Conservation (phyloP, 1,140 invertebrate genomes). For the Macrobrachium rosenbergii region DNA sequence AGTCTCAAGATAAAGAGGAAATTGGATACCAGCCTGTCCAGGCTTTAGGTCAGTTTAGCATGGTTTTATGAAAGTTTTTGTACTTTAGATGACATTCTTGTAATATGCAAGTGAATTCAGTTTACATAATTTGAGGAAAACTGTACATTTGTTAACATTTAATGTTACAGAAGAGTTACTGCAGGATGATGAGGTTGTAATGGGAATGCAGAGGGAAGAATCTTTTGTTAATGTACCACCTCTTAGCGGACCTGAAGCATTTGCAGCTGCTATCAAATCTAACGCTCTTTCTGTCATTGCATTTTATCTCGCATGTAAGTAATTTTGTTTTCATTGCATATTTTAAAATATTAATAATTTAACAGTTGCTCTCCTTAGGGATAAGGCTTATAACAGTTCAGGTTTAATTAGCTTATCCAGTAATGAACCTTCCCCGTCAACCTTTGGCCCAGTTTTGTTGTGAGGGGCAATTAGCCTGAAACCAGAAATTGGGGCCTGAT, state of each 20-base stretch:
- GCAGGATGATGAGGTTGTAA: constrained; percentile 41
- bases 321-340: too few species aligned
- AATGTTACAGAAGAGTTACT: constrained; percentile 29
- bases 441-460: too few species aligned
- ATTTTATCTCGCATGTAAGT: constrained; percentile 33
- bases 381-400: too few species aligned
- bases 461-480: too few species aligned
- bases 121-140: neutral
- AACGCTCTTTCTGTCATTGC: constrained; percentile 30
- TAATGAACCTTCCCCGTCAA: too few species aligned
- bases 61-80: neutral
- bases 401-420: too few species aligned
- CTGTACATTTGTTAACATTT: neutral
- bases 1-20: constrained; percentile 14
- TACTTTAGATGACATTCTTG: neutral
- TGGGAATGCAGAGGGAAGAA: constrained; percentile 9
- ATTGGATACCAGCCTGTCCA: constrained; percentile 34
- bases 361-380: too few species aligned
- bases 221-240: neutral
- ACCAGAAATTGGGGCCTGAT: too few species aligned
- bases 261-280: neutral
- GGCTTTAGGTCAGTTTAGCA: constrained; percentile 15
- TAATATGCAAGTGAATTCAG: neutral
- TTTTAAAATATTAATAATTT: too few species aligned
- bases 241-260: constrained; percentile 14